Evolutionary conservation across 2,113 vertebrate species (phyloP).

Genomic region (Phaethon lepturus): DNA sequence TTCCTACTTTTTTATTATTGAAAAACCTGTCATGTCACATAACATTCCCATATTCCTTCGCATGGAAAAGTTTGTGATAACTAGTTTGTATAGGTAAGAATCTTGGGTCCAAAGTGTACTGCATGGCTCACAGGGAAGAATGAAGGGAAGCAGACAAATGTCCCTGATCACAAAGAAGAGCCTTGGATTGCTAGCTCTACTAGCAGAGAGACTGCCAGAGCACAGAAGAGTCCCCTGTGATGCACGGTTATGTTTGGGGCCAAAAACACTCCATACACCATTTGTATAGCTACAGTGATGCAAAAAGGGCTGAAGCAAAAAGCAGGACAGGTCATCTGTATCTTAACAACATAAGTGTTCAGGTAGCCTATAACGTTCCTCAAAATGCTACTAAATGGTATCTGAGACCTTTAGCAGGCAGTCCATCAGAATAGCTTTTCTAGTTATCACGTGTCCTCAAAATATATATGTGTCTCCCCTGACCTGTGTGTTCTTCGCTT

Average conservation of each 20-base stretch:
- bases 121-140: neutral
- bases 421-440: neutral
- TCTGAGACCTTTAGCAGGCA: neutral
- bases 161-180: neutral
- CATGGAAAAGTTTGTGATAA: neutral
- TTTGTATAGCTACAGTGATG: neutral
- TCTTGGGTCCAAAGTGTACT: neutral
- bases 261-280: neutral
- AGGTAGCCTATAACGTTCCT: neutral
- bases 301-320: neutral
- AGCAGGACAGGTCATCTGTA: fast-evolving
- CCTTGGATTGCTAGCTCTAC: neutral
- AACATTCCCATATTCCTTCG: neutral
- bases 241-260: neutral
- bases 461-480: neutral
- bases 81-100: neutral
- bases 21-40: neutral
- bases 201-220: neutral
- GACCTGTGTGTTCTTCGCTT: neutral
- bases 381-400: neutral
- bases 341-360: neutral
- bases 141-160: neutral
- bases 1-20: neutral
- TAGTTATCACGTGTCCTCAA: neutral
- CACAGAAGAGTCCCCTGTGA: neutral